These are phyloP conservation scores for Synchiropus splendidus DNA, from an alignment of 2,113 vertebrate genomes.

Conservation along the genomic window DNA sequence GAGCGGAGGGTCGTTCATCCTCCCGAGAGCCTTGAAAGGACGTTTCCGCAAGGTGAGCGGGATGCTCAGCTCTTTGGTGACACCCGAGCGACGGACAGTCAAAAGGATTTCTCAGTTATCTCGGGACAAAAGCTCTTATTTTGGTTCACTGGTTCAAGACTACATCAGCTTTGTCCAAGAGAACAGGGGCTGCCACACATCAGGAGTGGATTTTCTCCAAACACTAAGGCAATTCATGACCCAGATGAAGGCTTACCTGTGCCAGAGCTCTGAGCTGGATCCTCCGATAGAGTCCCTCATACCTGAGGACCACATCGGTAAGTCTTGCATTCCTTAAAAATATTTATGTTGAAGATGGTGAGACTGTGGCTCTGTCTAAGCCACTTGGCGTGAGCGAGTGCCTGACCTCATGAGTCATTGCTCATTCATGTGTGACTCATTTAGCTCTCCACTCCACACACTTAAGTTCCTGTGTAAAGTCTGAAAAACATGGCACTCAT, in stretches of 20 bases:
- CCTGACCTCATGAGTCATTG: too few species aligned
- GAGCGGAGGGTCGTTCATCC: constrained; percentile 67
- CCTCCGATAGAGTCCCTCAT: constrained; percentile 90
- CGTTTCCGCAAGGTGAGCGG: constrained; percentile 85
- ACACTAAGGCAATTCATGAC: constrained; percentile 94
- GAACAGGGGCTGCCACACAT: constrained; percentile 85
- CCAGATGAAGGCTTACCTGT: constrained; percentile 92
- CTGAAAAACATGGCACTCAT: too few species aligned
- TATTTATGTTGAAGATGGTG: too few species aligned
- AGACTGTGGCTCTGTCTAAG: too few species aligned
- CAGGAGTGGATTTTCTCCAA: constrained; percentile 84
- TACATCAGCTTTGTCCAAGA: constrained; percentile 90
- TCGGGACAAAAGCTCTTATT: constrained; percentile 83
- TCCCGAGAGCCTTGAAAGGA: constrained; percentile 80
- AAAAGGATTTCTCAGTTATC: constrained; percentile 80
- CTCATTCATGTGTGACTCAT: too few species aligned
- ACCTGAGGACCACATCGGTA: constrained; percentile 93
- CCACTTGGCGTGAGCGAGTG: too few species aligned
- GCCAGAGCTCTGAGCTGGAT: constrained; percentile 89
- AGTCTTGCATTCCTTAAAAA: constrained; percentile 33
- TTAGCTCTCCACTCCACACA: too few species aligned
- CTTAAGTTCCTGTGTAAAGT: too few species aligned
- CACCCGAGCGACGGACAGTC: constrained; percentile 82
- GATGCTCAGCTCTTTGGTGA: constrained; percentile 86
- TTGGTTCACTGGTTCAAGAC: constrained; percentile 91